Conservation (phyloP, 2,888 invertebrate genomes). For the Aphidius colemani region DNA sequence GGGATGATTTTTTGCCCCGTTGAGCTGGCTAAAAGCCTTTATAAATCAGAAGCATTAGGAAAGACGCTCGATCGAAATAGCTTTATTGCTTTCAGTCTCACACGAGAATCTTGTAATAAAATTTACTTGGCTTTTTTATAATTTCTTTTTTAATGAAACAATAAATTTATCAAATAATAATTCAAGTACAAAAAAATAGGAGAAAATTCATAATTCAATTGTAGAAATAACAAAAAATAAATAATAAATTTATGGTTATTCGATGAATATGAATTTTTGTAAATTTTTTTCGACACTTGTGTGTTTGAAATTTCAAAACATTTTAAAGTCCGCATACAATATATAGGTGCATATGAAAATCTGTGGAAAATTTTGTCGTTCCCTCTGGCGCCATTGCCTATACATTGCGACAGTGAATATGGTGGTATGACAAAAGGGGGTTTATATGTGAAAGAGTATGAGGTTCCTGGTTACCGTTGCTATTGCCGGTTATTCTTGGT, state of each 20-base stretch:
- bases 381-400: slow-evolving; percentile 30
- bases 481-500: slow-evolving; percentile 54
- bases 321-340: not conserved
- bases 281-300: no score
- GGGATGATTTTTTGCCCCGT: slow-evolving; percentile 40
- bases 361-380: slow-evolving; percentile 22
- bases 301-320: not conserved
- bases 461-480: slow-evolving; percentile 23
- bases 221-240: not conserved
- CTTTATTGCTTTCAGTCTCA: slow-evolving; percentile 40
- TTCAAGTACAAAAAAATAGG: not conserved
- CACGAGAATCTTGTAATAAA: not conserved
- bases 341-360: not conserved
- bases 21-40: slow-evolving; percentile 55
- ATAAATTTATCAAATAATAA: not conserved
- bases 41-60: slow-evolving; percentile 54
- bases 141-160: no score
- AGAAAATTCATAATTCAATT: not conserved
- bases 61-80: slow-evolving; percentile 47
- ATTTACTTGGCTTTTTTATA: no score
- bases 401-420: slow-evolving; percentile 20
- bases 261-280: no score
- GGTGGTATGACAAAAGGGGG: not conserved
- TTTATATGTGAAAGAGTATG: not conserved
- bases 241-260: not conserved